Base-by-base conservation (phyloP, 2,797 vertebrate genomes). In the Pygocentrus nattereri region DNA sequence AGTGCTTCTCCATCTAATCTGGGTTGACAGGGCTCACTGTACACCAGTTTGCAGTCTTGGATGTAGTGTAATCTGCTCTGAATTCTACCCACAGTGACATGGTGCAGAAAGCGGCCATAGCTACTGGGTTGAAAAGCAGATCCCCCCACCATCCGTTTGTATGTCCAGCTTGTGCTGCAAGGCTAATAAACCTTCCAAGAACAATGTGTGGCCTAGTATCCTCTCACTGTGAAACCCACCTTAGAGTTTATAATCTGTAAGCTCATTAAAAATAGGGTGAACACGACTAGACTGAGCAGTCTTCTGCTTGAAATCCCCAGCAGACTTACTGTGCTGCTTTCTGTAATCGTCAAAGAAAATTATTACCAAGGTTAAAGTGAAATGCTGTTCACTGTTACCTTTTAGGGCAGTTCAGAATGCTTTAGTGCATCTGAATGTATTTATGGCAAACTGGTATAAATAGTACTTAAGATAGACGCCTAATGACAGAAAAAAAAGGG, bases 241-340 rank as follows among this genome's bases (percentile, higher is more conserved):
- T 77, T 58, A 80, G 82, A 82, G 73, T 77, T 31, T 62, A 30
- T 82, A 82, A 77, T 76, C 81, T 80, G 61, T 76, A 82, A 85
- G 16, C 84, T 83, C 74, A 82, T 80, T 85, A 69, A 54, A 73
- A 74, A 69, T 16, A 15, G 65, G 61, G 38, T 44, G 52, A 44
- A 67, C 74, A 34, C n/a, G 15, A 23, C 3, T 52, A 13, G 10
- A 50, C 44, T 64, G 49, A 41, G 58, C 15, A 44, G 70, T 52
- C 59, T 16, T n/a, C 31, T 34, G 19, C 13, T 5, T 19, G 64
- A 72, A 27, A 78, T 38, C 74, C 44, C 15, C 23, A 47, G 34
- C 31, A 12, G 62, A 49, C 49, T 21, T 23, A 27, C 16, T 47
- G 23, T 11, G 8, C 52, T 58, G 52, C 56, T 23, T 0, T 31